Evolutionary conservation across 2,797 vertebrate species (phyloP), one percentile per base, ranked within the genome.

Genomic region (Manis pentadactyla): DNA sequence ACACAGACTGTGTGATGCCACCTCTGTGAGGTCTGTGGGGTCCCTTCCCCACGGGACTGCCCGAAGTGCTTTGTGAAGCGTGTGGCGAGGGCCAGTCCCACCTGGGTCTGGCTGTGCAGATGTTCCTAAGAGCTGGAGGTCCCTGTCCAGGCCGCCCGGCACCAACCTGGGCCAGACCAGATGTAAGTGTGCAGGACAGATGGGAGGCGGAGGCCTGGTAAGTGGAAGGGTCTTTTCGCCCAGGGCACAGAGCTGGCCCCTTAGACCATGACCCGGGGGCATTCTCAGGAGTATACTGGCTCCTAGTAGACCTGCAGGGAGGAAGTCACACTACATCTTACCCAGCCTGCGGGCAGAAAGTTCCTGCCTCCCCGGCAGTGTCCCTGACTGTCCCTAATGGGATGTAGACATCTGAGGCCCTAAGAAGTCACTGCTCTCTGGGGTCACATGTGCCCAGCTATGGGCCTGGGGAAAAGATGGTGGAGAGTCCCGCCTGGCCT

Each of bases 81-180:
- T 1, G 46, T 2, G 0, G 3, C 71, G 14, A 49, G 12, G 63
- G 18, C 0, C 2, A 31, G 18, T 17, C 31, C 31, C 39, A 75
- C 9, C 18, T 51, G 0, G 13, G 5, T 63, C 66, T 2, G 53
- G 29, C 19, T 75, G 39, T 34, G 61, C 9, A 5, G 6, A 59
- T 10, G 14, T 11, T 13, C 51, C 17, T 19, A 13, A 27, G 27
- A 27, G 75, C 34, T 1, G 1, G 11, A 71, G 57, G 10, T 21
- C 49, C 61, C 34, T 57, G 7, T 29, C 37, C 14, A 75, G 34
- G 55, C 21, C 57, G 11, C 49, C 4, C 0, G 5, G 86, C 49
- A 19, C 93, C 18, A 10, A 3, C 18, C 29, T 9, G 46, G 86
- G 15, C 61, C 31, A 42, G 61, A 39, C 51, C 27, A 13, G 92